Evolutionary conservation across 2,797 vertebrate genomes (phyloP), one percentile per base, ranked within the genome.

Genomic region (Paratrypauchen microcephalus): DNA sequence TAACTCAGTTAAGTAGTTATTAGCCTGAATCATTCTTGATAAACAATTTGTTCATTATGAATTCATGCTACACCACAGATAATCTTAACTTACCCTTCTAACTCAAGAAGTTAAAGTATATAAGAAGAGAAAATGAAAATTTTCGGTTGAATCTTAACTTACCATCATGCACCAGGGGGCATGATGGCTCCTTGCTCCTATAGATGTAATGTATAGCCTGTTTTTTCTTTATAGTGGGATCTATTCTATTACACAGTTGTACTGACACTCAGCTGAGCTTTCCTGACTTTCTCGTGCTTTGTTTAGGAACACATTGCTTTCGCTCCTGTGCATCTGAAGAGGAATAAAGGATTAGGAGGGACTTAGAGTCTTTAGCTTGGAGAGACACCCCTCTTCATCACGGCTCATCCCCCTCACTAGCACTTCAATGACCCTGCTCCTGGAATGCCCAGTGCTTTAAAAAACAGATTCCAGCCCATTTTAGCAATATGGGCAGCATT

Each of bases 311-410:
- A 7, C 73, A 84, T 90, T 86, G 79, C 86, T 90, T 91, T 86
- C 81, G 86, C 78, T 87, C 80, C 78, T 75, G 62, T 86, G 89
- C 84, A 77, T 87, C 83, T 86, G 82, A 90, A 91, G 84, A 84
- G 86, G 82, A 88, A 91, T 86, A 91, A 90, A 89, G 82, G 80
- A 88, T 88, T 83, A 87, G 76, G 69, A 74, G 76, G 75, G 81
- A 82, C 82, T 90, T 88, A 73, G 82, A 72, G 50, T 73, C 79
- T 88, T 86, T 89, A 84, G 87, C 89, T 90, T 87, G 74, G 80
- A 74, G 26, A 77, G 89, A 84, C 83, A 70, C 86, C 88, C 84
- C 78, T 85, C 78, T 91, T 83, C 85, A 76, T 89, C 81, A 90
- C 54, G 82, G 86, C 82, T 88, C 89, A 84, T 83, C 85, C 85